Evolutionary conservation across 2,797 vertebrate genomes (phyloP).

Genomic region (Chiroxiphia lanceolata): DNA sequence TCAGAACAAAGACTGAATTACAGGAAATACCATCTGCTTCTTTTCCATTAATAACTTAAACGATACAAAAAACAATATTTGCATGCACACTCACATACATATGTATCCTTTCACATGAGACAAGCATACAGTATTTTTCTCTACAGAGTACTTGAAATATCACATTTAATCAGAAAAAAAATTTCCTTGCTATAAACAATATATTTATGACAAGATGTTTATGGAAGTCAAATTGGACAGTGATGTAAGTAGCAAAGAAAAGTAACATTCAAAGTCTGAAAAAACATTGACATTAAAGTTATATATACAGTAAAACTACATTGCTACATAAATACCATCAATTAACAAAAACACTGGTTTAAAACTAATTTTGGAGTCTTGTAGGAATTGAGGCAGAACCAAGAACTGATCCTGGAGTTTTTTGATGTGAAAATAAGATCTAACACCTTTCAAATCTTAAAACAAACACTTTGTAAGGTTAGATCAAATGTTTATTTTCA

Average conservation of each 20-base stretch:
- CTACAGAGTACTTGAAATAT: background rate
- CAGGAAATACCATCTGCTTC: background rate
- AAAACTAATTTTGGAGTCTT: background rate
- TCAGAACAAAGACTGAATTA: background rate
- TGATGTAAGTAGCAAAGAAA: background rate
- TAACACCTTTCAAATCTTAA: background rate
- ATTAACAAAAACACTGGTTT: background rate
- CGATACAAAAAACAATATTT: background rate
- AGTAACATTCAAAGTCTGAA: background rate
- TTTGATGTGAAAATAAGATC: background rate
- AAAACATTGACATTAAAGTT: background rate
- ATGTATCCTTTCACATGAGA: background rate
- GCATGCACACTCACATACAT: background rate
- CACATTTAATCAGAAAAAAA: background rate
- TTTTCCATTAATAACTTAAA: background rate
- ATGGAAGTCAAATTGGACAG: background rate
- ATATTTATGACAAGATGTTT: background rate
- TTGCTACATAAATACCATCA: background rate
- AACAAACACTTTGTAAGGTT: background rate
- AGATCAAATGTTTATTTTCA: background rate
- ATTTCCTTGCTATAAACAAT: background rate
- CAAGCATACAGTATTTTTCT: background rate
- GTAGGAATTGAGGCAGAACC: background rate
- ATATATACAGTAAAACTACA: background rate
- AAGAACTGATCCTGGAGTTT: background rate